A percentile compares a stretch with the other conserved stretches of the same genome.
phyloP scores from a whole-genome alignment of 2,113 vertebrate genomes.

The Leucopsar rothschildi region DNA sequence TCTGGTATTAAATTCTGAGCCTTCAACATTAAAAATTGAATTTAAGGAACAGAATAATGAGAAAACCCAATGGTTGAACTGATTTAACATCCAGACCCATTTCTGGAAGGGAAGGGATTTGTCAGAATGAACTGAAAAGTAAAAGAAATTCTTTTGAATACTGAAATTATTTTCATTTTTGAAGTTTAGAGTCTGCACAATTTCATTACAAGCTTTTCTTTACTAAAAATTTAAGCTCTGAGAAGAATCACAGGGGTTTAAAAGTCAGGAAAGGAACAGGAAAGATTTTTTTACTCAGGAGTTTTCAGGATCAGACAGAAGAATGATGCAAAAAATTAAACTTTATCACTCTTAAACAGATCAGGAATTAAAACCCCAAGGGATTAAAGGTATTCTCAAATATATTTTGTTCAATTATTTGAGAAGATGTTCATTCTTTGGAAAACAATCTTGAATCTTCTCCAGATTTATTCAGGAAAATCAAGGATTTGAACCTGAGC shows the following conservation, averaged over 20 bases:
- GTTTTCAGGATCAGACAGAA: not conserved
- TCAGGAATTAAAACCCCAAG: not conserved
- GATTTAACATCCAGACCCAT: too few species aligned
- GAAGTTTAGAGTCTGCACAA: not conserved
- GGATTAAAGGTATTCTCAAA: not conserved
- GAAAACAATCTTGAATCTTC: not conserved
- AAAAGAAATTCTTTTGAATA: not conserved
- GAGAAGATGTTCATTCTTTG: not conserved
- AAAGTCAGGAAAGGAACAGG: not conserved
- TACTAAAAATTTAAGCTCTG: not conserved
- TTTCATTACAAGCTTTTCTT: not conserved
- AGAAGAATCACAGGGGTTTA: not conserved
- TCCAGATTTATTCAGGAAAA: not conserved
- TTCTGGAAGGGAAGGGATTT: not conserved
- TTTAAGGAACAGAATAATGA: not conserved
- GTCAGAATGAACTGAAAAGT: too few species aligned
- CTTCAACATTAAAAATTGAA: not conserved
- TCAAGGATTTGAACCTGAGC: not conserved
- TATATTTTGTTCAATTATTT: not conserved
- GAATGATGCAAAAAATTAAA: not conserved
- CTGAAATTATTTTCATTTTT: not conserved
- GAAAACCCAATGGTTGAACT: rapidly evolving
- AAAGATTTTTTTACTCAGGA: not conserved
- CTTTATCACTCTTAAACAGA: not conserved
- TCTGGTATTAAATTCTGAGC: not conserved